Evolutionary conservation across 2,113 vertebrate species (phyloP).

Genomic region (Actenoides hombroni): DNA sequence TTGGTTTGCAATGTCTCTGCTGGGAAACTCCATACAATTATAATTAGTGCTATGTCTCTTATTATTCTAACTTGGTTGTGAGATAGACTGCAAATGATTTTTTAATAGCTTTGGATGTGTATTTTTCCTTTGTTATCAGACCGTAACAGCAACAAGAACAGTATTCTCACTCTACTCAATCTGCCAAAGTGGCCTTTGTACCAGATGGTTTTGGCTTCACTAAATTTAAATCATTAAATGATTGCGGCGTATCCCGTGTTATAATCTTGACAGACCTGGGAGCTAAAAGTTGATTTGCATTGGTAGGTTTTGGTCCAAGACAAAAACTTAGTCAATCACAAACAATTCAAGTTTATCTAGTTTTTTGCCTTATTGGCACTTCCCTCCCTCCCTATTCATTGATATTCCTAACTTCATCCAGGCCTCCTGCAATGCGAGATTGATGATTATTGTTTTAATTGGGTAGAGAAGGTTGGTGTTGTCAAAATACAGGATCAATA

Average conservation of each 20-base stretch:
- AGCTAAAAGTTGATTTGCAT: background rate
- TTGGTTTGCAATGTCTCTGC: slow-evolving; percentile 52
- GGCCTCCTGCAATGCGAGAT: background rate
- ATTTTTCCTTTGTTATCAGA: slow-evolving; percentile 68
- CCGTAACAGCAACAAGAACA: slow-evolving; percentile 53
- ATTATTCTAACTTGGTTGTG: slow-evolving; percentile 40
- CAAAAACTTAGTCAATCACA: background rate
- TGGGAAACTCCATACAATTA: slow-evolving; percentile 57
- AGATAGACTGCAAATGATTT: slow-evolving; percentile 47
- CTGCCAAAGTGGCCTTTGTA: slow-evolving; percentile 39
- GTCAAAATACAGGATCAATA: background rate
- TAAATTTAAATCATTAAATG: slow-evolving; percentile 54
- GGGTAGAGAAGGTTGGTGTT: background rate
- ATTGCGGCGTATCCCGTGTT: background rate
- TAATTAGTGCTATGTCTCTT: slow-evolving; percentile 31
- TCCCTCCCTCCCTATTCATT: background rate
- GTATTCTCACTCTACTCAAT: slow-evolving; percentile 9
- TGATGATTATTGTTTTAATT: background rate
- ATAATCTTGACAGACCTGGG: background rate
- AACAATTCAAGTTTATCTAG: background rate
- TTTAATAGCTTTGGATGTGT: slow-evolving; percentile 54
- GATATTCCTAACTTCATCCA: background rate
- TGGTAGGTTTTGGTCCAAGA: background rate
- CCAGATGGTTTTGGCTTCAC: slow-evolving; percentile 45
- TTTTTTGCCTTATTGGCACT: background rate